Evolutionary conservation across 2,797 vertebrate species (phyloP), one percentile per base, ranked within the genome.

Genomic region (Poeciliopsis infans): DNA sequence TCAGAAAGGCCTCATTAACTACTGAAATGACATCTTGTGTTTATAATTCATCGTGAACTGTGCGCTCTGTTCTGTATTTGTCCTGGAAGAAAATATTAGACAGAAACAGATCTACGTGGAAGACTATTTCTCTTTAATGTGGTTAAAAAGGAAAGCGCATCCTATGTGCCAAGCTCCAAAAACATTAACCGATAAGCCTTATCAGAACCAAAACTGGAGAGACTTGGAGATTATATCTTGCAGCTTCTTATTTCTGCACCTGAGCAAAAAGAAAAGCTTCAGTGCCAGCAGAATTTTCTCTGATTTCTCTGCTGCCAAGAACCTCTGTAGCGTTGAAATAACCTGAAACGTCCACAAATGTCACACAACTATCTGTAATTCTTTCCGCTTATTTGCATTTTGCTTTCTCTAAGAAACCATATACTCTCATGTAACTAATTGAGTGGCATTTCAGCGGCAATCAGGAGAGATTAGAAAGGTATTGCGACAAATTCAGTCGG

Each of bases 121-220:
- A 49, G 66, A 83, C 78, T 75, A 72, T 76, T 73, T 85, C 74
- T 87, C 36, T 83, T 69, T 46, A 28, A 53, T 33, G 20, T 11
- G 7, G 57, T 47, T 83, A 28, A 76, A 76, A 82, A 81, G 45
- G 47, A 49, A 28, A 64, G 46, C 47, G 46, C 23, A n/a, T 20
- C 47, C 49, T 15, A 23, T 47, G 39, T 16, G 47, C 76, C 49
- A 64, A 75, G 41, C 45, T 80, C 47, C n/a, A 68, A 47, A 72
- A 78, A 33, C 4, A 4, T 39, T 5, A 66, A 20, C 41, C 20
- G 43, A 25, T 69, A 12, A n/a, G 8, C 7, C 79, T 49, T 79
- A 59, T 13, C n/a, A 23, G n/a, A 73, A 59, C 69, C 41, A 53
- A 55, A 51, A 72, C 36, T 51, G 13, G 7, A 11, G 25, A 23